A percentile compares a stretch with the other conserved stretches of the same genome.
Conservation (phyloP, 2,888 invertebrate species). For the Drosophila fungiperda region DNA sequence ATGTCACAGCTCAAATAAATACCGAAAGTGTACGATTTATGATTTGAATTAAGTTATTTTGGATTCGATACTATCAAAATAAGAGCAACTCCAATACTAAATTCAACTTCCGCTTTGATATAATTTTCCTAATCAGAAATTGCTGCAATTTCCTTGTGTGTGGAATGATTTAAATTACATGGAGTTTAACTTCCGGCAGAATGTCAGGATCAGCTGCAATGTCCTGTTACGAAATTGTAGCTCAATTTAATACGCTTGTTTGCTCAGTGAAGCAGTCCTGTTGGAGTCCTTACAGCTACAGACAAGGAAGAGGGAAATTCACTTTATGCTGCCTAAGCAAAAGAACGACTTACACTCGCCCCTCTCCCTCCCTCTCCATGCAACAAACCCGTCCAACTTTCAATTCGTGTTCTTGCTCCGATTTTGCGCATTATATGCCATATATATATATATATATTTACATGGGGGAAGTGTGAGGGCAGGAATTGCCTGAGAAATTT, state of each 20-base stretch:
- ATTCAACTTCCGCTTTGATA: background rate
- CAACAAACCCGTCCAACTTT: conserved; percentile 1
- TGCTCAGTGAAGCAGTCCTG: conserved; percentile 50
- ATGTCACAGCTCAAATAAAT: conserved; percentile 12
- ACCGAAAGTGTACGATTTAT: background rate
- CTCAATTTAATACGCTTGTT: conserved; percentile 75
- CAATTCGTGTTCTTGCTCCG: conserved; percentile 66
- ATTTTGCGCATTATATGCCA: conserved; percentile 75
- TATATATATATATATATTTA: background rate
- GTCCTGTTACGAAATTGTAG: conserved; percentile 64
- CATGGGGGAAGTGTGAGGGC: background rate
- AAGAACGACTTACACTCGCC: conserved; percentile 11
- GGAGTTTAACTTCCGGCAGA: conserved; percentile 55
- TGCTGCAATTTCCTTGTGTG: conserved; percentile 16
- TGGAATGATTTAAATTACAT: conserved; percentile 66
- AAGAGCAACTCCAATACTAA: background rate
- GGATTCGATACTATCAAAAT: conserved; percentile 16
- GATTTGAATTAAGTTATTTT: conserved; percentile 9
- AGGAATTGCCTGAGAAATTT: conserved; percentile 58
- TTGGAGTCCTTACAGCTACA: conserved; percentile 8
- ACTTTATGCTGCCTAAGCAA: conserved; percentile 64
- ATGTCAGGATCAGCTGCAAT: conserved; percentile 33
- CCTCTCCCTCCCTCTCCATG: conserved; percentile 15
- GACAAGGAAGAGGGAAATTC: conserved; percentile 54
- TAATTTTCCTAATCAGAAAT: conserved; percentile 1